Evolutionary conservation across 2,113 vertebrate genomes (phyloP), one percentile per base, ranked within the genome.

Genomic region (Xiphophorus maculatus): DNA sequence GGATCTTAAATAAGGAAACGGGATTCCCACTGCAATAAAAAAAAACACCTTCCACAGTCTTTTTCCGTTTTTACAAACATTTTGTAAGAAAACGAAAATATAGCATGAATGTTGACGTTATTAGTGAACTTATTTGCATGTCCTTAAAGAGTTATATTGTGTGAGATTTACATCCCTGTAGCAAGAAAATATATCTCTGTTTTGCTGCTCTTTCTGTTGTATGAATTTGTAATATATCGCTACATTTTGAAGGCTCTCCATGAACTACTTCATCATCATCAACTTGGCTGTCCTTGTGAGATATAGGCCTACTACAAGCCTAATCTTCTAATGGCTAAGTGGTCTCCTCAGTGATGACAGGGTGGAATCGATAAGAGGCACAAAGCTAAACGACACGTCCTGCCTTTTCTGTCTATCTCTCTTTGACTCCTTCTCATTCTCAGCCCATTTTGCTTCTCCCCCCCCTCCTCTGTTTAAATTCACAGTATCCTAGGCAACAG

Each of bases 241-340:
- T 71, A 44, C 25, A 70, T 77, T 79, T 62, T 51, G 28, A 80
- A 30, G 64, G 64, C 54, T 82, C 63, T 58, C 14, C 32, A 27
- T 13, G 29, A 35, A 61, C 69, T 48, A 25, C 11, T 71, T 58
- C 22, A 58, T 58, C 51, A 58, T 61, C 63, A 69, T 63, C 65
- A 75, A 8, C 54, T 75, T 76, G 76, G 73, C 78, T 86, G 78
- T 80, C 81, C 40, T n/a, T 42, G 48, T 30, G 80, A 79, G 88
- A 90, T 80, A 84, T n/a, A n/a, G 25, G 25, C 2, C 51, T 58
- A 69, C 73, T 77, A 69, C 81, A 73, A 79, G 72, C 83, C 81
- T 90, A 85, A 90, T 89, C 85, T 85, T 71, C 84, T 87, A 90
- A 92, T 92, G 86, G 87, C 80, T 84, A 83, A 88, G 76, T 78